Evolutionary conservation across 2,797 vertebrate genomes (phyloP).

Genomic region (Fratercula arctica): DNA sequence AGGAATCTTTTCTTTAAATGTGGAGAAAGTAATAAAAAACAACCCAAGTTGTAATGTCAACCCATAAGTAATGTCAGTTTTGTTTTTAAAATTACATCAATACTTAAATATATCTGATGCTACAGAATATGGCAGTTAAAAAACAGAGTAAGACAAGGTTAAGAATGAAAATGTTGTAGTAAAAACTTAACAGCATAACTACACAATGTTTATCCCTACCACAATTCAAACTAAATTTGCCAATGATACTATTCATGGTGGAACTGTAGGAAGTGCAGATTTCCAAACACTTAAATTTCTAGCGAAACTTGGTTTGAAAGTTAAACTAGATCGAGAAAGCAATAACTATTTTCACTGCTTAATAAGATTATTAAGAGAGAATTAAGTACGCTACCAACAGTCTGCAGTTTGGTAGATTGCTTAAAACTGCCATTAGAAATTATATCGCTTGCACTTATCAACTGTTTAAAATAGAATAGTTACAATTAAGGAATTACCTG

Average conservation of each 20-base stretch:
- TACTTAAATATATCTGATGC: neutral
- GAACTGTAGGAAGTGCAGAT: neutral
- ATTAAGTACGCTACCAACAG: neutral
- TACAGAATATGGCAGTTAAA: neutral
- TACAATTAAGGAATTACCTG: slow-evolving; percentile 76
- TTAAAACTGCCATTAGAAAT: neutral
- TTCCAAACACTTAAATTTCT: neutral
- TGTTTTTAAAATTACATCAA: neutral
- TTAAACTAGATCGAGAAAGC: neutral
- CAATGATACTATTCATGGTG: neutral
- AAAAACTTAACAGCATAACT: neutral
- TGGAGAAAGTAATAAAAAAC: neutral
- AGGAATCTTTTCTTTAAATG: neutral
- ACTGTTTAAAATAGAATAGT: neutral
- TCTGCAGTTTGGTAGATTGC: neutral
- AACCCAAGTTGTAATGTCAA: neutral
- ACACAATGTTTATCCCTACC: neutral
- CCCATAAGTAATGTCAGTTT: neutral
- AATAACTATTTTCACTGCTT: neutral
- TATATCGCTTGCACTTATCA: neutral
- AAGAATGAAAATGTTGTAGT: neutral
- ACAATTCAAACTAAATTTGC: neutral
- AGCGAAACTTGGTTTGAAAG: neutral
- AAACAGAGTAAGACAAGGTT: neutral
- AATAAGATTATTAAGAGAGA: neutral